Evolutionary conservation across 1,140 invertebrate species (phyloP).

Genomic region (Eumaeus atala): DNA sequence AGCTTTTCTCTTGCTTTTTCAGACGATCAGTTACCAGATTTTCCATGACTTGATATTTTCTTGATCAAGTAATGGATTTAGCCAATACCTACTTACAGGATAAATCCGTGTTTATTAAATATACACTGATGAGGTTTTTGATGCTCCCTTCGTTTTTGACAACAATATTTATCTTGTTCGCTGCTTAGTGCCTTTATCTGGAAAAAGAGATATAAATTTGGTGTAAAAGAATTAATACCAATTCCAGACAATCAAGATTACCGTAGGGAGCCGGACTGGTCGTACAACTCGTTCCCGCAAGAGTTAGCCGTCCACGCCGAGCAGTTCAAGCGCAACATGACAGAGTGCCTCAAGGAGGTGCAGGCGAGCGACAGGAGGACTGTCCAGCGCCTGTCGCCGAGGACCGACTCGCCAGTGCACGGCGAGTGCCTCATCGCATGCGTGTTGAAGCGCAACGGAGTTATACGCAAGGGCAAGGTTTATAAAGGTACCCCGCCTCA

Average conservation of each 20-base stretch:
- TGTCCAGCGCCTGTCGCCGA: conserved; percentile 48
- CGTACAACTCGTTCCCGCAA: conserved; percentile 43
- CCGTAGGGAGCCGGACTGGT: conserved; percentile 48
- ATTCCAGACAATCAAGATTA: conserved; percentile 4
- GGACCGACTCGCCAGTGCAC: conserved; percentile 53
- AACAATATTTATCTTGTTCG: too few relatives aligned
- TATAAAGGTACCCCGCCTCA: conserved; percentile 64
- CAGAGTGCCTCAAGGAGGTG: conserved; percentile 57
- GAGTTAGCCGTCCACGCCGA: conserved; percentile 39
- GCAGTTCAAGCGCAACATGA: conserved; percentile 58
- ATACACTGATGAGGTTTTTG: too few relatives aligned
- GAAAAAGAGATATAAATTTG: too few relatives aligned
- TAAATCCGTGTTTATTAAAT: too few relatives aligned
- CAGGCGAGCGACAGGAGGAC: conserved; percentile 43
- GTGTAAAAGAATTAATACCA: neutral
- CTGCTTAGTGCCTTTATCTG: too few relatives aligned
- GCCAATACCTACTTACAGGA: too few relatives aligned
- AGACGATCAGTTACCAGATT: too few relatives aligned
- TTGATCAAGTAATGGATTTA: neutral
- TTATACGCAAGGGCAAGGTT: conserved; percentile 52
- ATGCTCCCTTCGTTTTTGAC: too few relatives aligned
- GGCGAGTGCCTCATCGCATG: conserved; percentile 62
- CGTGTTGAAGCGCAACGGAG: conserved; percentile 53
- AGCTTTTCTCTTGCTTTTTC: too few relatives aligned
- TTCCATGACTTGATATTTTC: neutral